These are phyloP conservation scores for Pycnonotus jocosus DNA, from an alignment of 2,113 vertebrate genomes.

Conservation along the genomic window DNA sequence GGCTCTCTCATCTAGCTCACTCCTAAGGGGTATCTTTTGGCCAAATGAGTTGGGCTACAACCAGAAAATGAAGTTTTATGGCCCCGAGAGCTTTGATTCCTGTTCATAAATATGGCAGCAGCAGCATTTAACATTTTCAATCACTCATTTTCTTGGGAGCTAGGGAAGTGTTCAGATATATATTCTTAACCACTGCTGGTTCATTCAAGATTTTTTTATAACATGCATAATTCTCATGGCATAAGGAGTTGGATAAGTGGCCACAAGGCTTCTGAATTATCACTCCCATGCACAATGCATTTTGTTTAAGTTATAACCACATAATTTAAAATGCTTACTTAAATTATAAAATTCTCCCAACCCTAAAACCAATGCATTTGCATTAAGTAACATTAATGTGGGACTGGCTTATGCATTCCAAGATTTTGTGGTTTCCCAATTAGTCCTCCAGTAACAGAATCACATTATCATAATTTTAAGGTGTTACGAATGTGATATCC, in stretches of 20 bases:
- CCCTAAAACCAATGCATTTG: conserved; percentile 29
- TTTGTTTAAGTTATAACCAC: conserved; percentile 41
- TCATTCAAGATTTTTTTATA: conserved; percentile 26
- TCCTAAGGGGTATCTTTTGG: background rate
- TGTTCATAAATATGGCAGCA: conserved; percentile 25
- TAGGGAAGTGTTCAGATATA: background rate
- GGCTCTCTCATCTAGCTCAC: background rate
- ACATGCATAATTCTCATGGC: background rate
- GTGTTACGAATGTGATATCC: conserved; percentile 43
- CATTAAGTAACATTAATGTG: conserved; percentile 24
- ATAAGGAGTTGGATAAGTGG: conserved; percentile 10
- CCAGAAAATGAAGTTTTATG: background rate
- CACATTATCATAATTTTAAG: conserved; percentile 51
- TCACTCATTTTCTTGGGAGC: conserved; percentile 12
- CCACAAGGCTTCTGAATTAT: conserved; percentile 24
- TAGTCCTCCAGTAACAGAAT: conserved; percentile 51
- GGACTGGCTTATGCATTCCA: conserved; percentile 19
- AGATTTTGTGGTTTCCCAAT: conserved; percentile 60
- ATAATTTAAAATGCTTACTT: conserved; percentile 20
- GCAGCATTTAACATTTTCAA: conserved; percentile 28
- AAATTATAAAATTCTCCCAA: conserved; percentile 30
- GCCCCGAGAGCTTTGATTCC: background rate
- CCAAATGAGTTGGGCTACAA: background rate
- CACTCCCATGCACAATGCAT: background rate
- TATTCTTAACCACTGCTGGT: background rate